phyloP scores from a whole-genome alignment of 2,797 vertebrate genomes.

The Siniperca scherzeri region DNA sequence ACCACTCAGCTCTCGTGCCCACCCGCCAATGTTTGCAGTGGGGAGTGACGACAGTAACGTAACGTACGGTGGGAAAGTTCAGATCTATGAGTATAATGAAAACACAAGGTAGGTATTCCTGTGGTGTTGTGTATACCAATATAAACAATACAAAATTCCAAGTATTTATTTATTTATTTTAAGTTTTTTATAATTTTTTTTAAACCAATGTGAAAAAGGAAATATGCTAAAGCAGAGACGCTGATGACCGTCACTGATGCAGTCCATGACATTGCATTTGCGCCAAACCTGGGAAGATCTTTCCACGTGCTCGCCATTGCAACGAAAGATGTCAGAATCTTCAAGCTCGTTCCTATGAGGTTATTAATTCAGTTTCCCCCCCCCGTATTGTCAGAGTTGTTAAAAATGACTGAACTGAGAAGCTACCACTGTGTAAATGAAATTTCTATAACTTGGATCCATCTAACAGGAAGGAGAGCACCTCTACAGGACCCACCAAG shows the following conservation, averaged over 20 bases:
- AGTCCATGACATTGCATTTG: slow-evolving; percentile 97
- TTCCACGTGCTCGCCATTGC: slow-evolving; percentile 97
- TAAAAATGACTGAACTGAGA: neutral
- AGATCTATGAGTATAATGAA: slow-evolving; percentile 99
- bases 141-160: neutral
- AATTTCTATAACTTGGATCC: slow-evolving; percentile 8
- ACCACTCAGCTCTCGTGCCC: slow-evolving; percentile 90
- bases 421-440: neutral
- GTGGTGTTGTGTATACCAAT: neutral
- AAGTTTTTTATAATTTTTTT: neutral
- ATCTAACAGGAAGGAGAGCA: slow-evolving; percentile 90
- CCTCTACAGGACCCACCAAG: slow-evolving; percentile 92
- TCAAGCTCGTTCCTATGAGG: slow-evolving; percentile 97
- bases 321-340: slow-evolving; percentile 98
- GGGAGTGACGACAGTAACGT: slow-evolving; percentile 97
- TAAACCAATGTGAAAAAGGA: slow-evolving; percentile 82
- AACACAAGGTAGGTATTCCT: slow-evolving; percentile 89
- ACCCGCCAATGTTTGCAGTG: slow-evolving; percentile 97
- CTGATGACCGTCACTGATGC: slow-evolving; percentile 96
- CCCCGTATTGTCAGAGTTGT: neutral
- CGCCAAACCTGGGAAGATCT: slow-evolving; percentile 96
- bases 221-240: slow-evolving; percentile 96
- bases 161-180: neutral
- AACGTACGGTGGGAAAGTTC: slow-evolving; percentile 94
- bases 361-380: slow-evolving; percentile 48